Conservation (phyloP, 2,888 invertebrate genomes). For the Drosophila quinaria region DNA sequence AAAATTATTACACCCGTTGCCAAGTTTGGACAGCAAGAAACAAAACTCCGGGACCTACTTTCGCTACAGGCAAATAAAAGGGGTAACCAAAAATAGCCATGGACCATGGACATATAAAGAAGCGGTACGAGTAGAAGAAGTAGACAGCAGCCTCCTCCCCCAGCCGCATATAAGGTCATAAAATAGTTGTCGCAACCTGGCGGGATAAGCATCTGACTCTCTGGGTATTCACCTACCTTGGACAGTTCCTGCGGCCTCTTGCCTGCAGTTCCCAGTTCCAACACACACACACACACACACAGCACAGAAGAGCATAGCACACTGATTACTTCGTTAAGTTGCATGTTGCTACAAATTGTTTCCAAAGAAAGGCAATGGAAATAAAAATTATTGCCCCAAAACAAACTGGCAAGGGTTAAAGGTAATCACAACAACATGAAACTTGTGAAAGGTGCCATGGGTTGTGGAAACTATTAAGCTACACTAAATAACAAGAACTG, state of each 20-base stretch:
- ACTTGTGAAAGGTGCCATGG: slow-evolving; percentile 73
- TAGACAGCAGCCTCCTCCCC: slow-evolving; percentile 22
- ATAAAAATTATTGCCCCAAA: slow-evolving; percentile 74
- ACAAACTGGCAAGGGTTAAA: slow-evolving; percentile 69
- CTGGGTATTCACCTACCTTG: slow-evolving; percentile 31
- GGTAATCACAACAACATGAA: slow-evolving; percentile 72
- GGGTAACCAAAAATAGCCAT: slow-evolving; percentile 69
- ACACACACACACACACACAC: too few relatives aligned
- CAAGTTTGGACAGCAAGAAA: slow-evolving; percentile 46
- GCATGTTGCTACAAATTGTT: slow-evolving; percentile 80
- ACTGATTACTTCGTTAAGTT: slow-evolving; percentile 79
- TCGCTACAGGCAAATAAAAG: slow-evolving; percentile 55
- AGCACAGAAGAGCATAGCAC: slow-evolving; percentile 24
- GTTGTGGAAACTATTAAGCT: slow-evolving; percentile 49
- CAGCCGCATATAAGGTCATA: slow-evolving; percentile 70
- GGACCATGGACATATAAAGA: slow-evolving; percentile 66
- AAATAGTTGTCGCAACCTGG: slow-evolving; percentile 79
- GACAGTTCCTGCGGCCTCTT: slow-evolving; percentile 11
- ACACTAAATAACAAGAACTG: slow-evolving; percentile 34
- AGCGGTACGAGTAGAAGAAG: slow-evolving; percentile 7
- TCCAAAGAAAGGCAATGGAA: slow-evolving; percentile 80
- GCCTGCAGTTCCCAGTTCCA: not conserved
- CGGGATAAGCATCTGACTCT: slow-evolving; percentile 74
- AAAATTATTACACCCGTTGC: slow-evolving; percentile 61
- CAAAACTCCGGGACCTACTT: slow-evolving; percentile 64